These are phyloP conservation scores for Digitonthophagus gazella DNA, from an alignment of 2,888 invertebrate species.

Conservation along the genomic window DNA sequence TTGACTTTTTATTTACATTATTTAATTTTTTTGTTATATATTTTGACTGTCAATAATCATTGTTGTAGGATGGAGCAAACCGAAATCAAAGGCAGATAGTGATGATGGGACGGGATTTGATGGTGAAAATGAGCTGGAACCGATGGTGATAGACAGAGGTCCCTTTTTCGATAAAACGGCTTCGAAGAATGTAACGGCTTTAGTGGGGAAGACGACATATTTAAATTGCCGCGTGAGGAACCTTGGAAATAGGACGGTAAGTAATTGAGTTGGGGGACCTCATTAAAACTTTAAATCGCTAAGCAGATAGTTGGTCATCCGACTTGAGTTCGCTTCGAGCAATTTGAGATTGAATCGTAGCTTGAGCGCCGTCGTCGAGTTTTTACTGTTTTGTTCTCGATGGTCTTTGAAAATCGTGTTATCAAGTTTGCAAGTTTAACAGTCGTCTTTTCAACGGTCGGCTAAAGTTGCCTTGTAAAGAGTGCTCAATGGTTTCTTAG, in stretches of 20 bases:
- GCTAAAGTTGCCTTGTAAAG: neutral
- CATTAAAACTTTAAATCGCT: neutral
- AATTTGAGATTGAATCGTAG: slow-evolving; percentile 7
- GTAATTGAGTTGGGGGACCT: slow-evolving; percentile 36
- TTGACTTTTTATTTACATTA: too few species aligned
- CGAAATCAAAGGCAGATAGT: slow-evolving; percentile 29
- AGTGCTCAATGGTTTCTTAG: too few species aligned
- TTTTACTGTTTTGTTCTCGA: slow-evolving; percentile 5
- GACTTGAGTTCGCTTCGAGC: slow-evolving; percentile 3
- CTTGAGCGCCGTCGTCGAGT: neutral
- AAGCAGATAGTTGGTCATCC: neutral
- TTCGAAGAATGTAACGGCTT: slow-evolving; percentile 73
- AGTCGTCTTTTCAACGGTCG: neutral
- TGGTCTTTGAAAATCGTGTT: neutral
- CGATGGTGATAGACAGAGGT: slow-evolving; percentile 56
- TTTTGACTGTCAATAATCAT: too few species aligned
- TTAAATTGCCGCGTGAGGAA: slow-evolving; percentile 74
- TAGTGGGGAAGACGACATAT: slow-evolving; percentile 74
- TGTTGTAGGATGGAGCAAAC: slow-evolving; percentile 33
- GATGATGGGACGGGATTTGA: slow-evolving; percentile 43
- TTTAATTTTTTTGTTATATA: too few species aligned
- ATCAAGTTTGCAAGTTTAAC: neutral
- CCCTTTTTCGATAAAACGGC: slow-evolving; percentile 71
- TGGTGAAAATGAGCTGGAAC: slow-evolving; percentile 51
- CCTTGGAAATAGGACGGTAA: slow-evolving; percentile 74